A percentile compares a stretch with the other conserved stretches of the same genome.
Conservation (phyloP, 2,888 invertebrate species). For the Heliconius ethilla region DNA sequence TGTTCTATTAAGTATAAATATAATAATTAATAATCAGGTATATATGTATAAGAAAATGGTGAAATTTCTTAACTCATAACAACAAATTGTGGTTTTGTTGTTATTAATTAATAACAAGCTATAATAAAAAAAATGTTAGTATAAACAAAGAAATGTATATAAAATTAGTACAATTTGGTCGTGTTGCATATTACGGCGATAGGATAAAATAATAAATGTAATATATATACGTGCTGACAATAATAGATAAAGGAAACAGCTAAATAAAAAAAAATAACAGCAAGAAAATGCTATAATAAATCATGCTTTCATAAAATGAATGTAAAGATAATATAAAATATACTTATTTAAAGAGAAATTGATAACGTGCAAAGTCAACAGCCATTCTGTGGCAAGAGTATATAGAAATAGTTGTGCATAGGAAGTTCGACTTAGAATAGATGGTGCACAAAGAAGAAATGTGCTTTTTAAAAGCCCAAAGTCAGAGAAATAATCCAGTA, state of each 20-base stretch:
- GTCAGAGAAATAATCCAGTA: constrained; percentile 61
- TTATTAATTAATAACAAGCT: constrained; percentile 3
- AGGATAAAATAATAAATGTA: constrained; percentile 46
- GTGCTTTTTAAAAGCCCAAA: constrained; percentile 49
- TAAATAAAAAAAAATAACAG: constrained; percentile 36
- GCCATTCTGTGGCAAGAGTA: constrained; percentile 36
- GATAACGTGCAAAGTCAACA: constrained; percentile 41
- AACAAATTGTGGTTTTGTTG: constrained; percentile 2
- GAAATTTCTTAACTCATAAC: background rate
- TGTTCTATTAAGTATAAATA: constrained; percentile 11
- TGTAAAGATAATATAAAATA: constrained; percentile 32
- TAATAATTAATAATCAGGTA: constrained; percentile 5
- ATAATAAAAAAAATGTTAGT: constrained; percentile 37
- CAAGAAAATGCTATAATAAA: constrained; percentile 37
- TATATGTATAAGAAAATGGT: background rate
- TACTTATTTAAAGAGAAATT: constrained; percentile 27
- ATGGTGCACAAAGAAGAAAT: constrained; percentile 52
- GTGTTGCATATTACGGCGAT: constrained; percentile 66
- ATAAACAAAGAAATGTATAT: constrained; percentile 30
- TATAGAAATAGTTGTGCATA: constrained; percentile 44
- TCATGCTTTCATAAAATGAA: constrained; percentile 42
- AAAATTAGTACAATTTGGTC: constrained; percentile 73
- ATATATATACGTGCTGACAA: constrained; percentile 42
- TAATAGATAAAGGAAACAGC: constrained; percentile 34
- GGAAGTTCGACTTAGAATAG: constrained; percentile 45